phyloP scores from a whole-genome alignment of 2,888 invertebrate genomes.

The Scaptomyza flava region DNA sequence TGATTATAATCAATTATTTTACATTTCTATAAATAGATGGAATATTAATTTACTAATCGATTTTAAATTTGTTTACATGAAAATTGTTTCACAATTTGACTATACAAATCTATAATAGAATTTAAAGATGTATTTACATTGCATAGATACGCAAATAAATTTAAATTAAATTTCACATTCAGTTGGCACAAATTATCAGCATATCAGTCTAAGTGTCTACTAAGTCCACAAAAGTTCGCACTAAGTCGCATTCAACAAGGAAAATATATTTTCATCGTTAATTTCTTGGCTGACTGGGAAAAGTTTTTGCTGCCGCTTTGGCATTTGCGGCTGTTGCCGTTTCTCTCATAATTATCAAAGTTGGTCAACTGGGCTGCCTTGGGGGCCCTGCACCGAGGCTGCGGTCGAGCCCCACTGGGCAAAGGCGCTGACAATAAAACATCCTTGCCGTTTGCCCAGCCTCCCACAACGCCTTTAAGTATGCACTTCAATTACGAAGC shows the following conservation, averaged over 20 bases:
- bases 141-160: slow-evolving; percentile 1
- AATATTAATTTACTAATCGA: not conserved
- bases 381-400: slow-evolving; percentile 21
- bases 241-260: slow-evolving; percentile 41
- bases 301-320: slow-evolving; percentile 46
- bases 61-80: not conserved
- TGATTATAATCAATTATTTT: not conserved
- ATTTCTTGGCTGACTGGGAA: slow-evolving; percentile 62
- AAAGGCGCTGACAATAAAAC: slow-evolving; percentile 34
- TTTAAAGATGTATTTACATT: not conserved
- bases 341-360: slow-evolving; percentile 73
- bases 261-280: slow-evolving; percentile 64
- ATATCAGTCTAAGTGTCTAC: slow-evolving; percentile 56
- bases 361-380: slow-evolving; percentile 59
- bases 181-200: slow-evolving; percentile 8
- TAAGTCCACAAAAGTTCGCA: slow-evolving; percentile 48
- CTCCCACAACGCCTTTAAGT: slow-evolving; percentile 27
- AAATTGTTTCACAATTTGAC: not conserved
- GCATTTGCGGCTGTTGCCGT: slow-evolving; percentile 50
- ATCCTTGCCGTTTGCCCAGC: not conserved
- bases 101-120: not conserved
- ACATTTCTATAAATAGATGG: not conserved
- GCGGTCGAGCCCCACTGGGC: slow-evolving; percentile 36
- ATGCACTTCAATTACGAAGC: slow-evolving; percentile 48
- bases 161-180: slow-evolving; percentile 13